Evolutionary conservation across 2,797 vertebrate genomes (phyloP), one percentile per base, ranked within the genome.

Genomic region (Diglossa cyanea): DNA sequence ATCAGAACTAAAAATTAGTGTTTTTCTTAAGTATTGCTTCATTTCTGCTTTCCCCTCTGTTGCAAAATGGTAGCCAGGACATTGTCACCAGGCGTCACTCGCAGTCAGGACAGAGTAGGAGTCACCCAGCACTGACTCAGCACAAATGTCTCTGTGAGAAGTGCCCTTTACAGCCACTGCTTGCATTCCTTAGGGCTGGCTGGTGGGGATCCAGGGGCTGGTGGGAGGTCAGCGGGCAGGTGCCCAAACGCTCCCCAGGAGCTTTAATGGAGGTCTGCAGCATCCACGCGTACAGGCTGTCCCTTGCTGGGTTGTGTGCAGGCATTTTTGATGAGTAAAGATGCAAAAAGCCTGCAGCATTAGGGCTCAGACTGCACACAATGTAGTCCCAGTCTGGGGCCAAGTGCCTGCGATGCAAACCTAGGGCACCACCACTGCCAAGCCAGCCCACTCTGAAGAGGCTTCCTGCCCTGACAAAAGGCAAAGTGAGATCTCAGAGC

Each of bases 1-100:
- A 42, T 24, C 18, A 80, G 45, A 18, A 67, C 40, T 53, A 55
- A 81, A 93, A 86, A 70, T 54, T 86, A 91, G 85, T 94, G 63
- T 81, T 75, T 39, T 82, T 72, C 66, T 53, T 37, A 70, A 63
- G 31, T 39, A 28, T 37, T 53, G 50, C 50, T 88, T 55, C 17
- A 26, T 37, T 91, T 87, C 51, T 93, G 39, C 62, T 78, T 60
- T 31, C 45, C n/a, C 35, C n/a, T 68, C 65, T 42, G 25, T 31
- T 67, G 33, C 44, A 35, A 85, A 45, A 1, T 25, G 54, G 20
- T 4, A 39, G 55, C 40, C 65, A 63, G 55, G 79, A 66, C 30
- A 21, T 30, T 60, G 51, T n/a, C 83, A 81, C 26, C 12, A 14
- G 0, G 3, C 1, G 7, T 60, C 66, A 25, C 54, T 45, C 2